Evolutionary conservation across 2,888 invertebrate genomes (phyloP).

Genomic region (Acanthococcus lagerstroemiae): DNA sequence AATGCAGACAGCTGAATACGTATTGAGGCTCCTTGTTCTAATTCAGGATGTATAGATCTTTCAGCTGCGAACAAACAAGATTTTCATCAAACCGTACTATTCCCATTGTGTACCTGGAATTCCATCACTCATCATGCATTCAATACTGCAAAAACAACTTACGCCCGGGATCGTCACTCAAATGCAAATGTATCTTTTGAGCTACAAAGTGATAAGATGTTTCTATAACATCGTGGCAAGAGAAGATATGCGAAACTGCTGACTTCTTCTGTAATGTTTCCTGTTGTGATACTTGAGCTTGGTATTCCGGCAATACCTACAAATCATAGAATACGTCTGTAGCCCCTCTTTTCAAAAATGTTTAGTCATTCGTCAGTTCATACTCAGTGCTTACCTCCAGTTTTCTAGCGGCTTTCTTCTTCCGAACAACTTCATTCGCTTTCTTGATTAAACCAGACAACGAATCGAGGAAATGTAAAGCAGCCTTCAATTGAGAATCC

Average conservation of each 20-base stretch:
- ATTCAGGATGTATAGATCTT: conserved; percentile 69
- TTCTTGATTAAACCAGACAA: conserved; percentile 68
- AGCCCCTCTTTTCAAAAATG: background rate
- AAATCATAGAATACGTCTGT: conserved; percentile 11
- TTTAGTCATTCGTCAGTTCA: too few species aligned
- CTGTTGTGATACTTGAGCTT: conserved; percentile 58
- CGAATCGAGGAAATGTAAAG: conserved; percentile 78
- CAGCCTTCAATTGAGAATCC: conserved; percentile 89
- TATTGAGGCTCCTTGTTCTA: conserved; percentile 82
- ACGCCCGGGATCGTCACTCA: conserved; percentile 91
- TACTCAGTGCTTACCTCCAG: conserved; percentile 56
- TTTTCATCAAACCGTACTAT: background rate
- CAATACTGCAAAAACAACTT: conserved; percentile 40
- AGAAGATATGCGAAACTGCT: conserved; percentile 55
- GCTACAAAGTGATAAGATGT: conserved; percentile 94
- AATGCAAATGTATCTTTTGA: conserved; percentile 86
- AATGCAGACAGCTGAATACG: conserved; percentile 80
- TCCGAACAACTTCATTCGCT: conserved; percentile 66
- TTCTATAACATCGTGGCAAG: conserved; percentile 85
- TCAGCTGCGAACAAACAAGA: conserved; percentile 50
- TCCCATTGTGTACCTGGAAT: background rate
- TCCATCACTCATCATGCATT: too few species aligned
- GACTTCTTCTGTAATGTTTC: conserved; percentile 43
- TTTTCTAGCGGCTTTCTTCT: conserved; percentile 75
- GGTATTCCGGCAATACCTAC: conserved; percentile 60